phyloP scores from a whole-genome alignment of 2,113 vertebrate species.

The Osmerus mordax region DNA sequence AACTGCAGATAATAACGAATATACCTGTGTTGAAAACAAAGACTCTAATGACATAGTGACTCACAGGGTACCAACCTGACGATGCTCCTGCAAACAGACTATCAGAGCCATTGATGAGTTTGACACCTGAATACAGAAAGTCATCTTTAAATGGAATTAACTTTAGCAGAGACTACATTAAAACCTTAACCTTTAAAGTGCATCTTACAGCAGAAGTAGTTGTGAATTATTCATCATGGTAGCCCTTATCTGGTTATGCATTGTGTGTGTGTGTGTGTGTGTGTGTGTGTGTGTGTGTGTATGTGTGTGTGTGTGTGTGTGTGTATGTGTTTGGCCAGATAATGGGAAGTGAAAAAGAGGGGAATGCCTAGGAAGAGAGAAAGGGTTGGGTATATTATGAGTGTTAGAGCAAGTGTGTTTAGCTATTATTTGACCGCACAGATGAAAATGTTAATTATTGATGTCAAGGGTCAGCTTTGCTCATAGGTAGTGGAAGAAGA shows the following conservation, averaged over 20 bases:
- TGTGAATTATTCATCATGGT: slow-evolving; percentile 50
- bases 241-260: slow-evolving; percentile 33
- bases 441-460: background rate
- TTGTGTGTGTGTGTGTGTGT: background rate
- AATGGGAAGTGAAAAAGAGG: background rate
- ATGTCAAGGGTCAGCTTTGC: background rate
- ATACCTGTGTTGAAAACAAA: slow-evolving; percentile 27
- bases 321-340: background rate
- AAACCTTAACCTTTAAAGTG: slow-evolving; percentile 39
- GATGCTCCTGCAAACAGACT: slow-evolving; percentile 30
- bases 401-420: no score
- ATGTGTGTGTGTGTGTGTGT: background rate
- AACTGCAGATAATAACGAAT: slow-evolving; percentile 5
- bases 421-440: background rate
- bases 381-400: no score
- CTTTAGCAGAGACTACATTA: slow-evolving; percentile 27
- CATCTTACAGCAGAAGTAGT: slow-evolving; percentile 16
- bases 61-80: slow-evolving; percentile 26
- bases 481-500: no score
- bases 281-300: no score
- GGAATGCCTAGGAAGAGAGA: no score
- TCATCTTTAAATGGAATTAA: slow-evolving; percentile 51
- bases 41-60: slow-evolving; percentile 34
- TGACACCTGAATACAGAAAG: slow-evolving; percentile 25
- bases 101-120: background rate